A percentile compares a stretch with the other conserved stretches of the same genome.
phyloP scores from a whole-genome alignment of 2,797 vertebrate genomes.

The Macrochelys suwanniensis region DNA sequence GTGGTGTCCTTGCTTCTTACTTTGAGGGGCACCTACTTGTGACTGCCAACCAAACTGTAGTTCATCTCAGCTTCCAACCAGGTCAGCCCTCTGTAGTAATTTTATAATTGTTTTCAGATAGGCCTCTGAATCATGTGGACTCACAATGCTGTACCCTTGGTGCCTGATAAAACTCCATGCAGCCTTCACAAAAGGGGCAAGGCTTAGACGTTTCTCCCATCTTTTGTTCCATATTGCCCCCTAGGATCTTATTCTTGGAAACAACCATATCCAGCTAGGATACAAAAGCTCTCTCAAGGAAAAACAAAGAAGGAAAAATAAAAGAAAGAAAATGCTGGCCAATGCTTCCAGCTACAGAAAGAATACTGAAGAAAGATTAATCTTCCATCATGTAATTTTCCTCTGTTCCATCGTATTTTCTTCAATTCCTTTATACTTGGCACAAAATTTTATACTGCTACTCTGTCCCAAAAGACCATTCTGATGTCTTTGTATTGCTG shows the following conservation, averaged over 20 bases:
- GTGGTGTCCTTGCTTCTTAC: background rate
- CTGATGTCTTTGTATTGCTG: background rate
- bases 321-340: background rate
- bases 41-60: background rate
- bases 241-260: background rate
- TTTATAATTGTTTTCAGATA: rapidly evolving
- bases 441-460: background rate
- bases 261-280: background rate
- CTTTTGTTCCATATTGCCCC: background rate
- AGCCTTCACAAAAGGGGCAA: background rate
- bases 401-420: background rate
- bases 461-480: background rate
- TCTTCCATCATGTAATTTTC: background rate
- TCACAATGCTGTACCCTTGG: background rate
- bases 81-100: rapidly evolving
- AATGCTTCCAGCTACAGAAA: background rate
- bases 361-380: background rate
- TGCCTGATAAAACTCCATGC: background rate
- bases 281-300: slow-evolving; percentile 6
- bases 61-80: background rate
- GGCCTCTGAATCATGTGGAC: background rate
- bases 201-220: background rate
- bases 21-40: background rate
- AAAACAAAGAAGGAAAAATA: background rate
- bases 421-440: background rate